Percentiles rank a stretch among this genome's conserved stretches.
These are phyloP conservation scores for Premnoplex brunnescens DNA, from an alignment of 2,797 vertebrate species.

Conservation along the genomic window DNA sequence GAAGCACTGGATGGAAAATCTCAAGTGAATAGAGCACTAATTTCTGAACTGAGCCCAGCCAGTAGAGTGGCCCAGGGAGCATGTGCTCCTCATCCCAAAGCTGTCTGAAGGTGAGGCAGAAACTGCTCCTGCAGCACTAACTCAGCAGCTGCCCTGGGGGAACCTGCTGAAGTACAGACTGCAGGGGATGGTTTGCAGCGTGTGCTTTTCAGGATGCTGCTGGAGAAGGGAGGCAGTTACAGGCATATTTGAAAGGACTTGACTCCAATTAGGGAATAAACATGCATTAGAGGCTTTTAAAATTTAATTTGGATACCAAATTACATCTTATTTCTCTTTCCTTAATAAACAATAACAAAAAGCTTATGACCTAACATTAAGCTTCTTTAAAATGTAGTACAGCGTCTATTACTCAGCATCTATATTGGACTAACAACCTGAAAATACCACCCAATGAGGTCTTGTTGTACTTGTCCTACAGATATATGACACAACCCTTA, in stretches of 20 bases:
- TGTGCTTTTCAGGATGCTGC: not conserved
- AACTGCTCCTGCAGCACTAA: not conserved
- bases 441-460: not conserved
- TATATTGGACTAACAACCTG: not conserved
- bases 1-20: not conserved
- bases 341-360: not conserved
- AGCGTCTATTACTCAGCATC: not conserved
- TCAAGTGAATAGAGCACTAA: not conserved
- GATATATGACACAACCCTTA: not conserved
- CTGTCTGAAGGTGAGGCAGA: not conserved
- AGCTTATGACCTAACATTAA: not conserved
- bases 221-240: not conserved
- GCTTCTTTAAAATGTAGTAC: not conserved
- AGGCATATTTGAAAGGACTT: not conserved
- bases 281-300: slow-evolving; percentile 10
- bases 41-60: not conserved
- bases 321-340: not conserved
- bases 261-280: not conserved
- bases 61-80: not conserved
- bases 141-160: not conserved
- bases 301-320: slow-evolving; percentile 26
- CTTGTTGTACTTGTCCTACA: not conserved
- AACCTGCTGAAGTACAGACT: not conserved
- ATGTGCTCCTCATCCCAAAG: not conserved
- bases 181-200: not conserved